Conservation (phyloP, 2,113 vertebrate species). For the Pterocles gutturalis region DNA sequence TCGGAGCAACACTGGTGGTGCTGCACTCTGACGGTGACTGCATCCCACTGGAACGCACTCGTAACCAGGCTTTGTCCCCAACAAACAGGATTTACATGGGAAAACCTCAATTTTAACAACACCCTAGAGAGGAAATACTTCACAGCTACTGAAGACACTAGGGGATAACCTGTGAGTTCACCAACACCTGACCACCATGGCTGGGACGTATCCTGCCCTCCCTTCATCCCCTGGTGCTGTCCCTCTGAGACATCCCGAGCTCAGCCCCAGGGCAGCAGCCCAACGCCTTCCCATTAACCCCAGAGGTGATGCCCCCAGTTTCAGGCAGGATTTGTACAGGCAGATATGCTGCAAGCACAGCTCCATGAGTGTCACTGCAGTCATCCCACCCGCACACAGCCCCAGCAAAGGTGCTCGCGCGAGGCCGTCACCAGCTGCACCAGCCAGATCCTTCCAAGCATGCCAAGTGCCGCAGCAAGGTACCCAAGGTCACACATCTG, state of each 20-base stretch:
- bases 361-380: accelerated
- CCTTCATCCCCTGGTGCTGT: not conserved
- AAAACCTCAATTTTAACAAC: not conserved
- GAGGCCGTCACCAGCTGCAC: not conserved
- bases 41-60: not conserved
- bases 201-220: not conserved
- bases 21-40: accelerated
- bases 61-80: not conserved
- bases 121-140: not conserved
- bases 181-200: accelerated
- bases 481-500: not conserved
- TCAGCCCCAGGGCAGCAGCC: not conserved
- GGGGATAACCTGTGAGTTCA: not conserved
- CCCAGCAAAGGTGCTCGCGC: accelerated
- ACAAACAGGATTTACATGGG: not conserved
- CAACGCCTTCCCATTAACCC: accelerated
- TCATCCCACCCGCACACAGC: accelerated
- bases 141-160: not conserved
- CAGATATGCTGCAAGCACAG: accelerated
- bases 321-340: not conserved
- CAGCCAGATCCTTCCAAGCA: not conserved
- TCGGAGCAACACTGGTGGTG: accelerated
- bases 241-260: accelerated
- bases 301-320: accelerated
- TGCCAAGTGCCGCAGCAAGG: not conserved